A percentile compares a stretch with the other conserved stretches of the same genome.
Evolutionary conservation across 2,113 vertebrate genomes (phyloP).

Genomic region (Oxygymnocypris stewartii): DNA sequence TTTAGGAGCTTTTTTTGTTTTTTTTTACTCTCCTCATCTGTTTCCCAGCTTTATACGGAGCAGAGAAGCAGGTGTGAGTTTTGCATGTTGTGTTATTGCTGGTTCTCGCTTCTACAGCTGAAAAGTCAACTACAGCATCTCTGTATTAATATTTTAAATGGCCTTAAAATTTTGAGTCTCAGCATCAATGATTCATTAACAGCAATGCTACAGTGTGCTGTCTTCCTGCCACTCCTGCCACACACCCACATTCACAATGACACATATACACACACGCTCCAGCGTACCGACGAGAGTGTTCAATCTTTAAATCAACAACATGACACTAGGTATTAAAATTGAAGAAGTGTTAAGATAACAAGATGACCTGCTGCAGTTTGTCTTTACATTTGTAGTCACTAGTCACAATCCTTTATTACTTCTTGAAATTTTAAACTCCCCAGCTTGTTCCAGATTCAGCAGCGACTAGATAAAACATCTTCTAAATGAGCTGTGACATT

Average conservation of each 20-base stretch:
- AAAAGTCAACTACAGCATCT: constrained; percentile 59
- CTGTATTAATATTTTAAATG: constrained; percentile 62
- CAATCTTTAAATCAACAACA: constrained; percentile 26
- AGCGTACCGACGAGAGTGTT: not conserved
- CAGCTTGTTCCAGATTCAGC: not conserved
- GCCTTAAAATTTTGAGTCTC: constrained; percentile 58
- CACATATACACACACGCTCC: not conserved
- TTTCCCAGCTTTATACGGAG: not conserved
- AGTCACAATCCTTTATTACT: not conserved
- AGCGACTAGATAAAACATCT: not conserved
- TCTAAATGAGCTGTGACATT: not conserved
- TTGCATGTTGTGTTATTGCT: constrained; percentile 7
- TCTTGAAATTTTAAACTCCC: not conserved
- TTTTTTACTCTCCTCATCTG: too few relatives aligned
- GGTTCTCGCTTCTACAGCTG: constrained; percentile 35
- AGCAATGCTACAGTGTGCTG: constrained; percentile 37
- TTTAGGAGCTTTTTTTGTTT: too few relatives aligned
- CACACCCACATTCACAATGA: constrained; percentile 36
- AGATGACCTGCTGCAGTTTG: not conserved
- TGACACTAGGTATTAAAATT: constrained; percentile 1
- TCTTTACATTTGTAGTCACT: not conserved
- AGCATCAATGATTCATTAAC: constrained; percentile 56
- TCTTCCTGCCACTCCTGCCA: constrained; percentile 43
- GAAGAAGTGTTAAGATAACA: not conserved
- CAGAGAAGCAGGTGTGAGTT: constrained; percentile 23